A percentile compares a stretch with the other conserved stretches of the same genome.
These are phyloP conservation scores for Carassius gibelio DNA, from an alignment of 2,113 vertebrate species.

Conservation along the genomic window DNA sequence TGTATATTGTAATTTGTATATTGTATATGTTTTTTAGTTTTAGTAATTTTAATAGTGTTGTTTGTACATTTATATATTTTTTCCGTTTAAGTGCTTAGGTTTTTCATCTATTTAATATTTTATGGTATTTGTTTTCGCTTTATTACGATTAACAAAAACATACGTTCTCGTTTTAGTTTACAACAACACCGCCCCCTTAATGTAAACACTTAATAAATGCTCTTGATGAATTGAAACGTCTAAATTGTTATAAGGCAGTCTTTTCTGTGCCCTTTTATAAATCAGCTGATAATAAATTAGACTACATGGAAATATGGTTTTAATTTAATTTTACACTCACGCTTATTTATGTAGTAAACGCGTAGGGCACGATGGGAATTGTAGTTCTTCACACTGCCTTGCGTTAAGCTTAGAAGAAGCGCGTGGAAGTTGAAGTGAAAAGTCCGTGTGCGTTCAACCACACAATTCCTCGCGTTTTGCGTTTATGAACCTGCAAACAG, in stretches of 20 bases:
- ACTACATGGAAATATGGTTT: background rate
- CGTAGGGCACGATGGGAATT: slow-evolving; percentile 9
- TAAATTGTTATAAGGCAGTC: background rate
- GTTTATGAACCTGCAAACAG: background rate
- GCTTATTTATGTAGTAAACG: background rate
- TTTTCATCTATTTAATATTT: background rate
- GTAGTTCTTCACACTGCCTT: slow-evolving; percentile 23
- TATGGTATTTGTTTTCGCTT: background rate
- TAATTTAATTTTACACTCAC: background rate
- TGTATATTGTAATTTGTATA: too few species aligned
- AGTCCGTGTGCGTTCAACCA: background rate
- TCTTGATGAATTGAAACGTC: background rate
- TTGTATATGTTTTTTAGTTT: background rate
- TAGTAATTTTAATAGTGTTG: background rate
- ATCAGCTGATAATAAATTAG: background rate
- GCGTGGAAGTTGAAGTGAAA: background rate
- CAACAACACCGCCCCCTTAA: background rate
- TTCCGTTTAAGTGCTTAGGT: background rate
- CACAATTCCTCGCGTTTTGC: background rate
- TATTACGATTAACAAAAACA: background rate
- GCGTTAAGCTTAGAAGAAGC: slow-evolving; percentile 8
- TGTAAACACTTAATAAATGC: background rate
- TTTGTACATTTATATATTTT: background rate
- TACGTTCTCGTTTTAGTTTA: background rate
- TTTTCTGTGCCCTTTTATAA: background rate